phyloP scores from a whole-genome alignment of 2,113 vertebrate genomes.

The Daphoenositta chrysoptera region DNA sequence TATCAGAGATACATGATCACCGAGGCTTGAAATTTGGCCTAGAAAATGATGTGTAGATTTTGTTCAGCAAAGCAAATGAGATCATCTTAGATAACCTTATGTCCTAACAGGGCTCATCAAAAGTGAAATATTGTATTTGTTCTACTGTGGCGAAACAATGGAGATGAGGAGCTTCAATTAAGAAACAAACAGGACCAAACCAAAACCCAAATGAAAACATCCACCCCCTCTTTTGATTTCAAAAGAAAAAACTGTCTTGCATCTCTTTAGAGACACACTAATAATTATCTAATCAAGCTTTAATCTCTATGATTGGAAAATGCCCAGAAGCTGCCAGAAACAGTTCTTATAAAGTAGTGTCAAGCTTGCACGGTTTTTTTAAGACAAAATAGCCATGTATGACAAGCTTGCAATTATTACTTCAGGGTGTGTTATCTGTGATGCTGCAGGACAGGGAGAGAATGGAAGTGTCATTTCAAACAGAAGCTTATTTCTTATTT shows the following conservation, averaged over 20 bases:
- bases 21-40: conserved; percentile 5
- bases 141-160: background rate
- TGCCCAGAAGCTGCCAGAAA: background rate
- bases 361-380: background rate
- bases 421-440: background rate
- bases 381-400: background rate
- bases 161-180: background rate
- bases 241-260: background rate
- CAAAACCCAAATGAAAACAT: background rate
- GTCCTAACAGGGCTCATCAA: background rate
- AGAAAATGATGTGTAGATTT: background rate
- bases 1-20: background rate
- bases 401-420: background rate
- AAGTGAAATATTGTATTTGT: background rate
- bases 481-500: background rate
- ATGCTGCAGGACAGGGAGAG: background rate
- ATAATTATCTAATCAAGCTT: background rate
- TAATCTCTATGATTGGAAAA: background rate
- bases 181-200: background rate
- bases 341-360: background rate
- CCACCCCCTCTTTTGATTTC: rapidly evolving
- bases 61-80: background rate
- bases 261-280: background rate
- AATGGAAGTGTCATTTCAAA: background rate
- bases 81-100: background rate